These are phyloP conservation scores for Eremobia ochroleuca DNA, from an alignment of 2,888 invertebrate species.

Conservation along the genomic window DNA sequence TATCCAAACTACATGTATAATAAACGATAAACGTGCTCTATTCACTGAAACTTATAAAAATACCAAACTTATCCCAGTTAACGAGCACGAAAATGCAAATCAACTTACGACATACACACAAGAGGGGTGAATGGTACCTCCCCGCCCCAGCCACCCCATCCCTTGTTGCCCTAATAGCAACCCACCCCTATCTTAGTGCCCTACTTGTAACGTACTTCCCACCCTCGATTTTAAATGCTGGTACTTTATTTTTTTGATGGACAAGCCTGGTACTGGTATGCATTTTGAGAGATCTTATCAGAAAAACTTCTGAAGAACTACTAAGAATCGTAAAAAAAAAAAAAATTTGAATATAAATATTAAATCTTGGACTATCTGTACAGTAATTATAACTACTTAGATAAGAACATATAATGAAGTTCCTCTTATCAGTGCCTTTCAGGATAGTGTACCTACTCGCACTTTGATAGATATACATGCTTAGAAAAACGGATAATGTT, in stretches of 20 bases:
- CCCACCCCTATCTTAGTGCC: slow-evolving; percentile 77
- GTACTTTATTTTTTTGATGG: slow-evolving; percentile 63
- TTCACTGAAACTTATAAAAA: slow-evolving; percentile 63
- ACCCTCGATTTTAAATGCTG: slow-evolving; percentile 71
- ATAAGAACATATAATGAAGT: neutral
- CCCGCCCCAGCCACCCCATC: slow-evolving; percentile 78
- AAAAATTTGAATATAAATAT: neutral
- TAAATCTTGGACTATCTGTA: neutral
- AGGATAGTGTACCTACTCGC: neutral
- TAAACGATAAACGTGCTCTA: neutral
- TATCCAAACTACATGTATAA: neutral
- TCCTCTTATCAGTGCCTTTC: too few relatives aligned
- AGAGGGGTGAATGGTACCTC: slow-evolving; percentile 73
- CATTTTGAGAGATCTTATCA: neutral
- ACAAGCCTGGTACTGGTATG: slow-evolving; percentile 30
- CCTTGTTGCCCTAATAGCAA: slow-evolving; percentile 84
- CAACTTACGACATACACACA: slow-evolving; percentile 77
- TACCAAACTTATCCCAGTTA: slow-evolving; percentile 51
- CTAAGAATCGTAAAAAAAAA: neutral
- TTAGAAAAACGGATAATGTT: neutral
- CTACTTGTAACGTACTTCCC: slow-evolving; percentile 75
- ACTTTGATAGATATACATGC: neutral
- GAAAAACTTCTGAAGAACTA: neutral
- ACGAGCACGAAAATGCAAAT: slow-evolving; percentile 85
- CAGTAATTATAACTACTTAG: neutral